These are phyloP conservation scores for Drosophila punjabiensis DNA, from an alignment of 1,140 invertebrate genomes.

Conservation along the genomic window DNA sequence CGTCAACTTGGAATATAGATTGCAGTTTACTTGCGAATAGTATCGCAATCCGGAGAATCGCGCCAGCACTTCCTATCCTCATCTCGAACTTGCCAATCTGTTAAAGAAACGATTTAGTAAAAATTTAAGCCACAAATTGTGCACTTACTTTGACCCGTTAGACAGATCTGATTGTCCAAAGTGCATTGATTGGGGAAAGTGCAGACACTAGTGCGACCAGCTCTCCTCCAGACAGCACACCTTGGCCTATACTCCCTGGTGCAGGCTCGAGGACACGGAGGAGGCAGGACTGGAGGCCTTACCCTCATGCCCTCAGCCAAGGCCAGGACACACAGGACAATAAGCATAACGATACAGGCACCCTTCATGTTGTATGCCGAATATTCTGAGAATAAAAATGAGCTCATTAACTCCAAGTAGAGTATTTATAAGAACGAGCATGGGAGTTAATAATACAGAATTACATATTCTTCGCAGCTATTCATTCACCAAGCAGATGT, in stretches of 20 bases:
- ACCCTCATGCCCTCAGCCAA: not conserved
- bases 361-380: conserved; percentile 22
- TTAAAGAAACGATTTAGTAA: not conserved
- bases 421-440: conserved; percentile 30
- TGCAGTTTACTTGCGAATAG: not conserved
- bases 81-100: conserved; percentile 25
- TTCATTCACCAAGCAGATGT: conserved; percentile 18
- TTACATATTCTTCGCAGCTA: not conserved
- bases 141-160: conserved; percentile 19
- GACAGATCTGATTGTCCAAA: conserved; percentile 24
- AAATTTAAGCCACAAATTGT: too few relatives aligned
- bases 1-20: not conserved
- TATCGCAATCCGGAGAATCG: conserved; percentile 15
- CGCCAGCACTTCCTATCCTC: not conserved
- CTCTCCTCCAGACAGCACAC: conserved; percentile 28
- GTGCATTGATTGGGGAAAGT: conserved; percentile 37
- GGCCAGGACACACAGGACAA: conserved; percentile 23
- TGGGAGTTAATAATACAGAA: not conserved
- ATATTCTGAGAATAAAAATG: conserved; percentile 5
- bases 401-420: too few relatives aligned
- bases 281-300: conserved; percentile 12
- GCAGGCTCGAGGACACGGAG: conserved; percentile 16
- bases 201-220: conserved; percentile 3
- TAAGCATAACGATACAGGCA: conserved; percentile 14
- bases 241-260: conserved; percentile 19